Percentiles rank a stretch among this genome's conserved stretches.
These are phyloP conservation scores for Drosophila peninsularis DNA, from an alignment of 2,888 invertebrate species.

Conservation along the genomic window DNA sequence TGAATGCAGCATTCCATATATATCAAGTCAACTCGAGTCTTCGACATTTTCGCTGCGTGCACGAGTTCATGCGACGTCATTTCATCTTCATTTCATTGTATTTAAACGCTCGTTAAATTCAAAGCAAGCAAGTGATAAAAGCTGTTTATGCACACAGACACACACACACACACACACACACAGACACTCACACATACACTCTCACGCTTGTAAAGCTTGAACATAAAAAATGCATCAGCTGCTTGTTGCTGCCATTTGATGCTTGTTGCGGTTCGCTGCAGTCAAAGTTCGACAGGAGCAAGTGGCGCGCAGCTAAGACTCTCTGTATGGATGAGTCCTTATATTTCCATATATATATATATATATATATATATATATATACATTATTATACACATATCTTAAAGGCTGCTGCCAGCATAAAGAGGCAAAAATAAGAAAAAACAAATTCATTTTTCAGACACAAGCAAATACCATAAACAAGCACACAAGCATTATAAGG, in stretches of 20 bases:
- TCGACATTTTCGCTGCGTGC: slow-evolving; percentile 16
- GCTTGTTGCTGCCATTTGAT: slow-evolving; percentile 30
- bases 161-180: slow-evolving; percentile 10
- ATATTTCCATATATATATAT: no score
- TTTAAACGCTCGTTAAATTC: slow-evolving; percentile 67
- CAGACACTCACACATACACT: background rate
- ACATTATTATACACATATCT: background rate
- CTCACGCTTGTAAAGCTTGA: slow-evolving; percentile 47
- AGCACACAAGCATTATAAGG: background rate
- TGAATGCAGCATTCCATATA: slow-evolving; percentile 10
- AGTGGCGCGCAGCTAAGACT: slow-evolving; percentile 4
- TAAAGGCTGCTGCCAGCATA: no score
- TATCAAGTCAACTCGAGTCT: background rate
- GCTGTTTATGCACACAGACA: slow-evolving; percentile 33
- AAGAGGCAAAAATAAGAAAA: background rate
- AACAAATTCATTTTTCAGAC: background rate
- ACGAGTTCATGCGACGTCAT: background rate
- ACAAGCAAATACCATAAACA: background rate
- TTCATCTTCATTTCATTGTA: slow-evolving; percentile 50
- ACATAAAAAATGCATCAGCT: slow-evolving; percentile 77
- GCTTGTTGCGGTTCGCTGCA: slow-evolving; percentile 28
- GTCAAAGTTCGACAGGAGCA: slow-evolving; percentile 24
- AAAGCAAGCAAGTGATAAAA: slow-evolving; percentile 72
- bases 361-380: background rate
- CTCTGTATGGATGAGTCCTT: no score